These are phyloP conservation scores for Anseranas semipalmata DNA, from an alignment of 2,113 vertebrate species.

Conservation along the genomic window DNA sequence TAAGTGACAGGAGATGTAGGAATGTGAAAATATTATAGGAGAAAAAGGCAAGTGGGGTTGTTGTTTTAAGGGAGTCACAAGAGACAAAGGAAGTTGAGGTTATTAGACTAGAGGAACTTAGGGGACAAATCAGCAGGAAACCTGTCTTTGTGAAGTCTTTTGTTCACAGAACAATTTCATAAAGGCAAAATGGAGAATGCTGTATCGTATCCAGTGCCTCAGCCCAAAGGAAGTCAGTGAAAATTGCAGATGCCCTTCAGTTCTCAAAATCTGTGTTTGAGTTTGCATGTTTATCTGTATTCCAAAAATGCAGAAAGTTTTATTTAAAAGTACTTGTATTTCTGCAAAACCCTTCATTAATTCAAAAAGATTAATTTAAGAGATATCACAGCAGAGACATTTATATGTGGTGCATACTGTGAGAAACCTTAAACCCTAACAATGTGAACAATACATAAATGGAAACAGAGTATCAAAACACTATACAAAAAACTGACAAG, in stretches of 20 bases:
- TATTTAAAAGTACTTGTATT: background rate
- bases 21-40: background rate
- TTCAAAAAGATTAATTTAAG: background rate
- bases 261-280: background rate
- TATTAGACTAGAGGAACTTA: background rate
- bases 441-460: background rate
- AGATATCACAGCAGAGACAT: background rate
- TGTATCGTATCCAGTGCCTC: background rate
- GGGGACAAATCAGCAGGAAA: background rate
- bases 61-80: background rate
- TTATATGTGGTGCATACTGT: background rate
- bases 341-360: background rate
- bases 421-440: background rate
- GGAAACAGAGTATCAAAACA: background rate
- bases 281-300: background rate
- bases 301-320: background rate
- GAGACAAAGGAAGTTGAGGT: background rate
- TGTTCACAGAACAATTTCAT: background rate
- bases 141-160: background rate
- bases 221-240: background rate
- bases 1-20: background rate
- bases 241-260: background rate
- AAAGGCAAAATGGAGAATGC: background rate
- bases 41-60: background rate
- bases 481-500: slow-evolving; percentile 1